Percentiles rank a stretch among this genome's conserved stretches.
phyloP scores from a whole-genome alignment of 2,113 vertebrate species.

The Motacilla tschutschensis region DNA sequence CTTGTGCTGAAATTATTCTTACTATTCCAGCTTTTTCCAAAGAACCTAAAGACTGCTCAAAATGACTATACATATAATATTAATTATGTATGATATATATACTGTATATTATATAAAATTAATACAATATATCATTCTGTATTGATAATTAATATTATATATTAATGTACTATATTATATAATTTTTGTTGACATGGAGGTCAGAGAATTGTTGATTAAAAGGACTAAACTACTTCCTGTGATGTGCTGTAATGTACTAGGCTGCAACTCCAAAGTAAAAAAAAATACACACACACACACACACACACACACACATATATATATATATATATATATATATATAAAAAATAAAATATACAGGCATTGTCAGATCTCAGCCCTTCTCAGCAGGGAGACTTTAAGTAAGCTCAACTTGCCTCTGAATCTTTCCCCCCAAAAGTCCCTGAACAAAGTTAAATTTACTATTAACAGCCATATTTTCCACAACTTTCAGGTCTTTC shows the following conservation, averaged over 20 bases:
- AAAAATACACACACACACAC: too few relatives aligned
- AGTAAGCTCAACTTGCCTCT: neutral
- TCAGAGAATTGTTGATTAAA: neutral
- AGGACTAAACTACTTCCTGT: neutral
- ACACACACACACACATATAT: too few relatives aligned
- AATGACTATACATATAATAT: neutral
- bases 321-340: too few relatives aligned
- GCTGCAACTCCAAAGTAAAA: neutral
- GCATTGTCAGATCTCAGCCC: neutral
- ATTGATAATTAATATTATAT: neutral
- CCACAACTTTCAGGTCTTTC: neutral
- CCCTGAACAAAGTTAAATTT: neutral
- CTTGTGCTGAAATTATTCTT: neutral
- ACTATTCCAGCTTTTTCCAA: neutral
- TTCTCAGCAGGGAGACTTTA: neutral
- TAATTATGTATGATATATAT: neutral
- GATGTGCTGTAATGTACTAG: neutral
- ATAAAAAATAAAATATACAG: neutral
- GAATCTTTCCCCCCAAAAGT: neutral
- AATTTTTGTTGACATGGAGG: neutral
- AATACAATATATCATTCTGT: neutral
- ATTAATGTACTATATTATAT: neutral
- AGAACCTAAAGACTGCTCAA: neutral
- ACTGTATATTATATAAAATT: neutral
- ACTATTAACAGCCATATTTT: neutral